phyloP scores from a whole-genome alignment of 2,113 vertebrate genomes.

The Hippolais icterina region DNA sequence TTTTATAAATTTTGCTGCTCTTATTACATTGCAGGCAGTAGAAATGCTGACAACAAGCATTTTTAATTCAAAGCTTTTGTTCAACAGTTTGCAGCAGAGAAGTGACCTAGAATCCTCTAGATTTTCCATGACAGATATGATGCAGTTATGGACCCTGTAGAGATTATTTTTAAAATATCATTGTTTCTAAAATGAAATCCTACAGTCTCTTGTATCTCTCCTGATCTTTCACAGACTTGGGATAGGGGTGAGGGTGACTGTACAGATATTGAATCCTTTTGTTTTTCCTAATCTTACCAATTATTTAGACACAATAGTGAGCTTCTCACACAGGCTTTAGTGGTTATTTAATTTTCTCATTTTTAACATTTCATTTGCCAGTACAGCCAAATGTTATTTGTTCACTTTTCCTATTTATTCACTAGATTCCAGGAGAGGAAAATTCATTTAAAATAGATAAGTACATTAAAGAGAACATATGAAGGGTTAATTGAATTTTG shows the following conservation, averaged over 20 bases:
- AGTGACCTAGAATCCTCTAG: conserved; percentile 23
- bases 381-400: background rate
- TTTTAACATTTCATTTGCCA: background rate
- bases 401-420: background rate
- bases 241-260: background rate
- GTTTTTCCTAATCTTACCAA: background rate
- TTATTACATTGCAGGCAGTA: background rate
- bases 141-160: background rate
- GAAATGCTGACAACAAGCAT: background rate
- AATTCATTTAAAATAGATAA: background rate
- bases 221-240: background rate
- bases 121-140: background rate
- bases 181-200: background rate
- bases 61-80: conserved; percentile 41
- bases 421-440: background rate
- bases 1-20: background rate
- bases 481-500: background rate
- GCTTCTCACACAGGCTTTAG: background rate
- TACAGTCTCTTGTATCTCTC: background rate
- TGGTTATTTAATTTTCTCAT: background rate
- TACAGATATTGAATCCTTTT: background rate
- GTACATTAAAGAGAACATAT: background rate
- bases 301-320: background rate
- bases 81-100: background rate
- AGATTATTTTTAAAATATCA: background rate